A percentile compares a stretch with the other conserved stretches of the same genome.
phyloP scores from a whole-genome alignment of 2,113 vertebrate species.

The Microcebus ravelobensis region DNA sequence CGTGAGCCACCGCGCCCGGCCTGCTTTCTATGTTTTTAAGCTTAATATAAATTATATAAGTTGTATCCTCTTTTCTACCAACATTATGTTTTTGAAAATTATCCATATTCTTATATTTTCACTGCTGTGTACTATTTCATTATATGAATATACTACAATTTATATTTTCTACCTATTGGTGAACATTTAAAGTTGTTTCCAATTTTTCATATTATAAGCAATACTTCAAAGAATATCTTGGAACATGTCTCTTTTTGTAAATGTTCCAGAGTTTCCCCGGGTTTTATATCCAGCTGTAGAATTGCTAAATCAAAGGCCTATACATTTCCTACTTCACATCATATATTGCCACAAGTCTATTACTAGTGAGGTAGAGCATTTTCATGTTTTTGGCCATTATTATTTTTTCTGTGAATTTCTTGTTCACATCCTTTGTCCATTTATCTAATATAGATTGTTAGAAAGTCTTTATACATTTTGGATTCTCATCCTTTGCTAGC shows the following conservation, averaged over 20 bases:
- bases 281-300: neutral
- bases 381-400: neutral
- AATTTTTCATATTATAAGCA: neutral
- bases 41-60: neutral
- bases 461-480: neutral
- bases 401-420: constrained; percentile 12
- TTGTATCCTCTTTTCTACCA: neutral
- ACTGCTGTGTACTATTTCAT: neutral
- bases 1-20: no score
- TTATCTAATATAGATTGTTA: neutral
- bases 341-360: neutral
- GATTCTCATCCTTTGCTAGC: neutral
- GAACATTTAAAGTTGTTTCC: neutral
- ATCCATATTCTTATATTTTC: neutral
- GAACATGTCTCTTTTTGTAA: neutral
- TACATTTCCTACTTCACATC: neutral
- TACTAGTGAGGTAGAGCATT: neutral
- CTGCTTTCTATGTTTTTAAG: neutral
- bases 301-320: neutral
- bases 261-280: neutral
- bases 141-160: neutral
- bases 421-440: neutral
- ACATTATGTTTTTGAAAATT: neutral
- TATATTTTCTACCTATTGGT: neutral
- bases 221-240: neutral